Conservation (phyloP, 2,797 vertebrate species). For the Parambassis ranga region DNA sequence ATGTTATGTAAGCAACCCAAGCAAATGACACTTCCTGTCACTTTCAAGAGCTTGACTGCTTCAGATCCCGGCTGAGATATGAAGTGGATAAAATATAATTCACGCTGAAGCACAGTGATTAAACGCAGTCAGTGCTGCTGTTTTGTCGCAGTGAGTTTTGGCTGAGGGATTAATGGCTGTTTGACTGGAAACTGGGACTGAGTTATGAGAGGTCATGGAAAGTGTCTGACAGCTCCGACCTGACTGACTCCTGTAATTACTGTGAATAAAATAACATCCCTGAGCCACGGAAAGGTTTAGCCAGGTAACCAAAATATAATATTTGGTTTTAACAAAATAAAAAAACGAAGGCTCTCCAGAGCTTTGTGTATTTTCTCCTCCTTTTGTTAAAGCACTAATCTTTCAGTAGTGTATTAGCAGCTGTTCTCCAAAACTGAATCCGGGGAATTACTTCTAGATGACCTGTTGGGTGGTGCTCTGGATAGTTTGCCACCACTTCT, state of each 20-base stretch:
- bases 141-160: not conserved
- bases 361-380: too few relatives aligned
- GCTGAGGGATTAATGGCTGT: not conserved
- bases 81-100: not conserved
- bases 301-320: not conserved
- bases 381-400: too few relatives aligned
- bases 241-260: constrained; percentile 11
- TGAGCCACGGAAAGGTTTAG: not conserved
- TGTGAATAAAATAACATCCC: constrained; percentile 16
- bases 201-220: not conserved
- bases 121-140: not conserved
- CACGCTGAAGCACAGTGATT: not conserved
- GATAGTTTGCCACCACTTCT: too few relatives aligned
- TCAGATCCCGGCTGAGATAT: constrained; percentile 17
- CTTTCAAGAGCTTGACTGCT: constrained; percentile 1
- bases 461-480: too few relatives aligned
- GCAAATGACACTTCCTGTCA: constrained; percentile 17
- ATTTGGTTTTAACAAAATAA: not conserved
- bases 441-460: too few relatives aligned
- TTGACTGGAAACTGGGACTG: not conserved
- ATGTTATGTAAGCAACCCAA: constrained; percentile 32
- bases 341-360: too few relatives aligned
- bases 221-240: not conserved
- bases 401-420: too few relatives aligned
- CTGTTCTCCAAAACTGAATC: too few relatives aligned